A percentile compares a stretch with the other conserved stretches of the same genome.
These are phyloP conservation scores for Caenorhabditis tropicalis DNA, from an alignment of 1,140 invertebrate genomes.

Conservation along the genomic window DNA sequence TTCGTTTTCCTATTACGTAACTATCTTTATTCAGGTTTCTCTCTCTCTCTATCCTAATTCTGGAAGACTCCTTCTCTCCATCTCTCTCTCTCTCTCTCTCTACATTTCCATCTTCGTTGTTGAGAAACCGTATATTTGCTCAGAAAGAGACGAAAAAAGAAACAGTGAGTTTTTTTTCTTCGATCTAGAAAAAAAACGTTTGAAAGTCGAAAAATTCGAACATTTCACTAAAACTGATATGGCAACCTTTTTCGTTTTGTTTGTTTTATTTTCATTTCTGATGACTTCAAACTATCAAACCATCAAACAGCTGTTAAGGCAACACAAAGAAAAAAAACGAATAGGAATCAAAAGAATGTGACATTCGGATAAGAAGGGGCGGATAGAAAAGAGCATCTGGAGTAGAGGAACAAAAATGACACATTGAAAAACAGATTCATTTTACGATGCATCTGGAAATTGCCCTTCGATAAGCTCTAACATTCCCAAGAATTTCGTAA, in stretches of 20 bases:
- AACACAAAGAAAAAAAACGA: neutral
- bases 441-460: conserved; percentile 36
- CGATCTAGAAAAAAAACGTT: neutral
- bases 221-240: neutral
- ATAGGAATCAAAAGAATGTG: conserved; percentile 24
- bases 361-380: neutral
- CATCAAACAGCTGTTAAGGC: conserved; percentile 15
- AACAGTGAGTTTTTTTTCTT: conserved; percentile 12
- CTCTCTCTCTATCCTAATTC: neutral
- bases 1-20: conserved; percentile 9
- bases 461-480: neutral
- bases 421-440: neutral
- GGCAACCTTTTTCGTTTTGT: neutral
- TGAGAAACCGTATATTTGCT: neutral
- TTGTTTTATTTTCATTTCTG: neutral
- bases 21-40: neutral
- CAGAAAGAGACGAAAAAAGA: neutral
- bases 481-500: neutral
- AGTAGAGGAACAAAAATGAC: neutral
- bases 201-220: neutral
- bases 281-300: neutral
- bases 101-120: no score
- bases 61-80: neutral
- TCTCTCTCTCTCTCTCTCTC: neutral
- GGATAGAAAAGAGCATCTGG: conserved; percentile 2